phyloP scores from a whole-genome alignment of 1,140 invertebrate species.

The Tetranychus cinnabarinus region DNA sequence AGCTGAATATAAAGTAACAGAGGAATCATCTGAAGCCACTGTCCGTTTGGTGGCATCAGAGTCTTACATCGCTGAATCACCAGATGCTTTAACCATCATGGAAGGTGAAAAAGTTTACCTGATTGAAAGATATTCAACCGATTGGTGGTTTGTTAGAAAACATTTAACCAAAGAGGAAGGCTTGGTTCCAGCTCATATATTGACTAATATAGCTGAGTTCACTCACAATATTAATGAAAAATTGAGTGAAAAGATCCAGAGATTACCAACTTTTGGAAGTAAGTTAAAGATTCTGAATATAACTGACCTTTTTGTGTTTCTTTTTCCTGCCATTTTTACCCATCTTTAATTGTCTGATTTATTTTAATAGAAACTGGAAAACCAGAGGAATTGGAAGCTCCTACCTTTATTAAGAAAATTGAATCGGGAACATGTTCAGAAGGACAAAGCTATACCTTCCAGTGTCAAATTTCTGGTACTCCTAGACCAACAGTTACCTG shows the following conservation, averaged over 20 bases:
- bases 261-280: constrained; percentile 73
- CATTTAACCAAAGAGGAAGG: constrained; percentile 67
- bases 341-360: constrained; percentile 6
- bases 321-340: neutral
- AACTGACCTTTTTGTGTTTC: neutral
- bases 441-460: constrained; percentile 65
- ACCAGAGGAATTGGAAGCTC: constrained; percentile 47
- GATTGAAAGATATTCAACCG: constrained; percentile 36
- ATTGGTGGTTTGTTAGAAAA: constrained; percentile 82
- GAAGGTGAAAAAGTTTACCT: constrained; percentile 71
- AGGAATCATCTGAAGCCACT: neutral
- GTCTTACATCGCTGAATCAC: neutral
- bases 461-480: constrained; percentile 56
- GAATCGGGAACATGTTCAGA: constrained; percentile 32
- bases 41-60: neutral
- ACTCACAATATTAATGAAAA: constrained; percentile 58
- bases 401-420: constrained; percentile 53
- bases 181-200: constrained; percentile 66
- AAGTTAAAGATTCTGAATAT: constrained; percentile 17
- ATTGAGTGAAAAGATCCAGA: constrained; percentile 68
- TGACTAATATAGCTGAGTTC: constrained; percentile 56
- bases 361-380: constrained; percentile 41
- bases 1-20: neutral
- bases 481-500: constrained; percentile 77
- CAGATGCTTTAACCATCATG: constrained; percentile 39